Evolutionary conservation across 2,888 invertebrate genomes (phyloP), one percentile per base, ranked within the genome.

Genomic region (Nysson spinosus): DNA sequence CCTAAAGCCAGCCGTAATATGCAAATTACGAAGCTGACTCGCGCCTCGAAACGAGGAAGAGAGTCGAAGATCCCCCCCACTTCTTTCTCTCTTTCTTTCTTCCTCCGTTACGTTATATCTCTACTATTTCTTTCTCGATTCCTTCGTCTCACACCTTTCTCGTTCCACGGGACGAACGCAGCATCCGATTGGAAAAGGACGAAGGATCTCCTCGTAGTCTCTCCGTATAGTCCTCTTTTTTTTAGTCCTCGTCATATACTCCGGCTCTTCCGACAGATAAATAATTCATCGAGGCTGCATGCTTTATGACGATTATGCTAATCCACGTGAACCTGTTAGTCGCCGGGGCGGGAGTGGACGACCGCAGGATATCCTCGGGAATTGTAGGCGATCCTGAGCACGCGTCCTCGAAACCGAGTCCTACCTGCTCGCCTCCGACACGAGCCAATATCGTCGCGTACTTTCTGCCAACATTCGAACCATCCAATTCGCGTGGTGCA

Each of bases 241-340:
- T 63, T 49, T 47, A n/a, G 16, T 22, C 19, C 28, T 14, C 32
- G 11, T 19, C 11, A 35, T 35, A 14, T 65, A 26, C 58, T 34
- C 63, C 37, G 69, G 34, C 74, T 77, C 80, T 79, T 80, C 77
- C 80, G 79, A 81, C 80, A 78, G 81, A 86, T 86, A 87, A 86
- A 87, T 87, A 86, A 86, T 87, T 87, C 86, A 87, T 87, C 79
- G 83, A 79, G 85, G 77, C 80, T 81, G 81, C 81, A 81, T 83
- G 85, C 82, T 85, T 85, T 84, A 86, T 85, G 84, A 86, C 83
- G 82, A 87, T 86, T 87, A 87, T 87, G 86, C 85, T 87, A 86
- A 86, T 87, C 60, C 76, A 67, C 69, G 78, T 82, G 84, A 85
- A 86, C 86, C 85, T 86, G 86, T 85, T 86, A 85, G 79, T 74